Percentiles rank a stretch among this genome's conserved stretches.
Evolutionary conservation across 2,797 vertebrate genomes (phyloP).

Genomic region (Molossus molossus): DNA sequence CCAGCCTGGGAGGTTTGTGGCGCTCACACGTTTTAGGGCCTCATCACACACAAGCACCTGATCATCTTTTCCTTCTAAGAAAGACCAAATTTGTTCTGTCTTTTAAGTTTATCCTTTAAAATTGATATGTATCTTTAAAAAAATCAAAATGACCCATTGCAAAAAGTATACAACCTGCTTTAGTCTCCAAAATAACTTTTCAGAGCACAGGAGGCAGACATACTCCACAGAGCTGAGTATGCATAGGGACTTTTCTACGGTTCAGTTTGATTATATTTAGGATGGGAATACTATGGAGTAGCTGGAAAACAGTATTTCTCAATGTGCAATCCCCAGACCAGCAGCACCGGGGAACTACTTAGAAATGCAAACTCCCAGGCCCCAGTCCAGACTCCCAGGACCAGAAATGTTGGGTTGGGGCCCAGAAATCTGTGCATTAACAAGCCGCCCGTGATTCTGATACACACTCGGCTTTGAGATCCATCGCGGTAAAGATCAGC

Average conservation of each 20-base stretch:
- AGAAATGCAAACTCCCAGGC: neutral
- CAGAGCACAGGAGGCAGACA: neutral
- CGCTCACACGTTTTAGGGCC: conserved; percentile 15
- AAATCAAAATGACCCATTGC: neutral
- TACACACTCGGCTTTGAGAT: neutral
- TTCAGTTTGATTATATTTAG: neutral
- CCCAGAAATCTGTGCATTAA: neutral
- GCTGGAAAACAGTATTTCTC: neutral
- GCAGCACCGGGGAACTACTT: neutral
- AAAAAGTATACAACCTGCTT: conserved; percentile 26
- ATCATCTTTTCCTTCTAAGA: conserved; percentile 44
- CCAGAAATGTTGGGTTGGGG: neutral
- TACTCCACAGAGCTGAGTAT: neutral
- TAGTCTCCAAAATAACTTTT: conserved; percentile 23
- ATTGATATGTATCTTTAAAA: conserved; percentile 42
- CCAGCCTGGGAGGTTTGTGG: neutral
- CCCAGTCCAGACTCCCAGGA: neutral
- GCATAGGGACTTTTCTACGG: neutral
- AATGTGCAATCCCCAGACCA: neutral
- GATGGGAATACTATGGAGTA: neutral
- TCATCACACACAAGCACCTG: neutral
- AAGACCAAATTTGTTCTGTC: neutral
- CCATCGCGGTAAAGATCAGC: neutral
- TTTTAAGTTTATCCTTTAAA: neutral
- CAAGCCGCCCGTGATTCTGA: neutral